Conservation (phyloP, 2,113 vertebrate genomes). For the Cisticola juncidis region DNA sequence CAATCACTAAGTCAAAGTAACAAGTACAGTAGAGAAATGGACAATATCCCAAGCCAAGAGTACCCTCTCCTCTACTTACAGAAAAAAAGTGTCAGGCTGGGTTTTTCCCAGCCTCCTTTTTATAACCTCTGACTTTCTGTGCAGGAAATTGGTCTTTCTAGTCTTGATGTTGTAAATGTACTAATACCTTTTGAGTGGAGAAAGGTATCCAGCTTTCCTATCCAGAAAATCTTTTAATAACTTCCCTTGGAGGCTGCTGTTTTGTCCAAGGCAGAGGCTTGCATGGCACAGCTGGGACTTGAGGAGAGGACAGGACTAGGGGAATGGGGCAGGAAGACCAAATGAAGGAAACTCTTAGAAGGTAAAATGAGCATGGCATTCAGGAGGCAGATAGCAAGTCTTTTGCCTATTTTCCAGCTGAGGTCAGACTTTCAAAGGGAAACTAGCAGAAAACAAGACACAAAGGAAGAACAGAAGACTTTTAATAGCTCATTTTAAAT, state of each 20-base stretch:
- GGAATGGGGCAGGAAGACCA: accelerated
- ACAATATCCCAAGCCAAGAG: background rate
- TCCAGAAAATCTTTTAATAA: background rate
- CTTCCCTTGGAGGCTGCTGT: background rate
- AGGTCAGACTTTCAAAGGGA: background rate
- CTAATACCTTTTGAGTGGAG: background rate
- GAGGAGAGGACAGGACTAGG: background rate
- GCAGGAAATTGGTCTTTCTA: background rate
- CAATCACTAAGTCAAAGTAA: background rate
- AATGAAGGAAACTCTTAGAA: background rate
- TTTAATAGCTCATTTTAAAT: slow-evolving; percentile 55
- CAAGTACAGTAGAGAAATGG: accelerated
- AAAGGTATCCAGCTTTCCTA: background rate
- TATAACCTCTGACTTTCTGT: background rate
- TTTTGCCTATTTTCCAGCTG: background rate
- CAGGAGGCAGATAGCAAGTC: background rate
- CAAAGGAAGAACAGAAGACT: background rate
- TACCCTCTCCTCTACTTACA: background rate
- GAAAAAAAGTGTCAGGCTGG: background rate
- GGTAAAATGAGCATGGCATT: background rate
- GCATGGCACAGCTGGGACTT: background rate
- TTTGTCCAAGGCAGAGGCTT: background rate
- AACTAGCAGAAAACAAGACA: background rate
- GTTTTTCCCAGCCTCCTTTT: background rate
- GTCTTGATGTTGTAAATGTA: background rate